phyloP scores from a whole-genome alignment of 2,113 vertebrate species.

The Pseudorasbora parva region DNA sequence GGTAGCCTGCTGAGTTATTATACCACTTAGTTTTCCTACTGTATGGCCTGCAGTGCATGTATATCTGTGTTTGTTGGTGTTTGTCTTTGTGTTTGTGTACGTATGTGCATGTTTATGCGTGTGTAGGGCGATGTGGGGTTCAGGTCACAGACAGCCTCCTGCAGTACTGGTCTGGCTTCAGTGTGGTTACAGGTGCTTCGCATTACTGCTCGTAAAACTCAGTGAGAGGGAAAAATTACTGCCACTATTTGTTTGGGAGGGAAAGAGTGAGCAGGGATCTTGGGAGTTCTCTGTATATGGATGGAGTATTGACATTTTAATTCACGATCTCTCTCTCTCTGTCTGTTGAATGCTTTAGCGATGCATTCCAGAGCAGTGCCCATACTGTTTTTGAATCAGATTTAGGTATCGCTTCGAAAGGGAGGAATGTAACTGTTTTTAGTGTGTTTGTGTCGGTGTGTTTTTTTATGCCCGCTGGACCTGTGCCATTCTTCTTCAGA shows the following conservation, averaged over 20 bases:
- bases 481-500: constrained; percentile 60
- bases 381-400: constrained; percentile 76
- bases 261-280: constrained; percentile 37
- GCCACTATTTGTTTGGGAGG: constrained; percentile 70
- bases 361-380: constrained; percentile 66
- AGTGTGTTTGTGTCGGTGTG: constrained; percentile 13
- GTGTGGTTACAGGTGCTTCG: constrained; percentile 77
- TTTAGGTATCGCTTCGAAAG: constrained; percentile 64
- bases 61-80: constrained; percentile 33
- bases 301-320: constrained; percentile 72
- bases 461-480: constrained; percentile 52
- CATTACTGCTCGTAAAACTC: constrained; percentile 77
- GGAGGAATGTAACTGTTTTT: constrained; percentile 52
- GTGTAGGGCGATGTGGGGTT: constrained; percentile 25
- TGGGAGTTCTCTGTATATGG: constrained; percentile 60
- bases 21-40: background rate
- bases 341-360: constrained; percentile 74
- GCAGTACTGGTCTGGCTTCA: constrained; percentile 64
- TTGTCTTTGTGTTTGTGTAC: constrained; percentile 32
- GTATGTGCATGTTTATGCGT: constrained; percentile 41
- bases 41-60: constrained; percentile 22
- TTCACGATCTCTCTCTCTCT: constrained; percentile 69
- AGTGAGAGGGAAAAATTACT: constrained; percentile 73
- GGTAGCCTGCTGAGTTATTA: background rate
- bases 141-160: constrained; percentile 64